Base-by-base conservation (phyloP, 2,888 invertebrate genomes). In the Hesperia comma region DNA sequence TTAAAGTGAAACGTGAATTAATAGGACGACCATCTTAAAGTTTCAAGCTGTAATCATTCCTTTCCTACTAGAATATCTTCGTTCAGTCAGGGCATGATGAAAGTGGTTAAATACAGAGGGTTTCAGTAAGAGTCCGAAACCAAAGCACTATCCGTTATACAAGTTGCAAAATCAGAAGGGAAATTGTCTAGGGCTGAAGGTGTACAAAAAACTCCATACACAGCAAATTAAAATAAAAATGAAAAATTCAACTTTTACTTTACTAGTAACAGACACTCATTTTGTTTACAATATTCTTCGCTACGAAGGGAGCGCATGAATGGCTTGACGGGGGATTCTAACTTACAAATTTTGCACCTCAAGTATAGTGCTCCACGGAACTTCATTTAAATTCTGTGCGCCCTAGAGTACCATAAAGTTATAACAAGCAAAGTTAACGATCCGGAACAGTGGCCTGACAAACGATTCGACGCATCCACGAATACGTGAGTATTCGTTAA, bases 391-490 rank as follows among this genome's bases (percentile, higher is more conserved):
- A 87, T 84, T 85, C 82, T 69, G 79, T 79, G 78, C 81, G 81
- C 83, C 80, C 80, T 69, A 71, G 82, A 83, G 83, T 80, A 75
- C 76, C 78, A 79, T 83, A 80, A 87, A 88, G 84, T 87, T 87
- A 85, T 89, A 90, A 90, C 86, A 87, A 88, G 90, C 83, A 82
- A 86, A 90, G 87, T 89, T 88, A 85, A 87, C 86, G 85, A 85
- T 81, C 81, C 81, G 80, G 80, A 84, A 79, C 79, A 77, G 74
- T 74, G 74, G 78, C 77, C 70, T 72, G 72, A 79, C 81, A 81
- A 86, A 83, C 79, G 80, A 78, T 71, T 76, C 75, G 76, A 78
- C 79, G 79, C 79, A 79, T 81, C 82, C 82, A 74, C 79, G 74
- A 73, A 71, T 77, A 74, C 68, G 67, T 63, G 46, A 41, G 60